These are phyloP conservation scores for Eira barbara DNA, from an alignment of 2,113 vertebrate genomes.

Conservation along the genomic window DNA sequence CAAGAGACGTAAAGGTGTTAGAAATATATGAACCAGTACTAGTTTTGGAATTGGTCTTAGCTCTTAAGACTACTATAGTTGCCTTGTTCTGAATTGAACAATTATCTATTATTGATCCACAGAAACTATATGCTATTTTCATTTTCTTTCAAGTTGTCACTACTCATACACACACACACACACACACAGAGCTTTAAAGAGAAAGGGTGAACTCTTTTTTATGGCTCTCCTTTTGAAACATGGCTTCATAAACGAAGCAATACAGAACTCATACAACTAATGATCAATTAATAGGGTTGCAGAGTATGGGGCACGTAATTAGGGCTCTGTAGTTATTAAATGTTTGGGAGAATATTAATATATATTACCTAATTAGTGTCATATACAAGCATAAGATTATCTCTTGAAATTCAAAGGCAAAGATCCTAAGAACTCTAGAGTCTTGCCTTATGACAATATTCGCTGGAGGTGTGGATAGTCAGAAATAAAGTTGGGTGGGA, in stretches of 20 bases:
- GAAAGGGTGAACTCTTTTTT: background rate
- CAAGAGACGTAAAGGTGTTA: background rate
- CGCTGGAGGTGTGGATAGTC: background rate
- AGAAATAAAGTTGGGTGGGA: background rate
- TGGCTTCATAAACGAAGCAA: conserved; percentile 8
- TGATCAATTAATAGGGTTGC: background rate
- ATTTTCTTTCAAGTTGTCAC: conserved; percentile 8
- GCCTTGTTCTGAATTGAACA: background rate
- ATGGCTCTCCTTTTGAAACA: conserved; percentile 1
- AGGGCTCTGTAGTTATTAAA: background rate
- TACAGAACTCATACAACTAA: background rate
- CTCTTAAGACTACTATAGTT: background rate
- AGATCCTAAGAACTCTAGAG: background rate
- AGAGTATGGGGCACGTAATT: background rate
- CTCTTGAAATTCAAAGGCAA: conserved; percentile 16
- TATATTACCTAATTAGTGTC: background rate
- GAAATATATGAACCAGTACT: background rate
- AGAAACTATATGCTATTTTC: background rate
- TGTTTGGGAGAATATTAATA: conserved; percentile 8
- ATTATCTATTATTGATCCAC: background rate
- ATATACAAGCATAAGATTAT: background rate
- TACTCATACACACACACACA: background rate
- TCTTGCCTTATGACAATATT: background rate
- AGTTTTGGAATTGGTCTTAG: background rate
- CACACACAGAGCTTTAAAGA: background rate